Percentiles rank a stretch among this genome's conserved stretches.
phyloP scores from a whole-genome alignment of 2,113 vertebrate genomes.

The Pterophyllum scalare region DNA sequence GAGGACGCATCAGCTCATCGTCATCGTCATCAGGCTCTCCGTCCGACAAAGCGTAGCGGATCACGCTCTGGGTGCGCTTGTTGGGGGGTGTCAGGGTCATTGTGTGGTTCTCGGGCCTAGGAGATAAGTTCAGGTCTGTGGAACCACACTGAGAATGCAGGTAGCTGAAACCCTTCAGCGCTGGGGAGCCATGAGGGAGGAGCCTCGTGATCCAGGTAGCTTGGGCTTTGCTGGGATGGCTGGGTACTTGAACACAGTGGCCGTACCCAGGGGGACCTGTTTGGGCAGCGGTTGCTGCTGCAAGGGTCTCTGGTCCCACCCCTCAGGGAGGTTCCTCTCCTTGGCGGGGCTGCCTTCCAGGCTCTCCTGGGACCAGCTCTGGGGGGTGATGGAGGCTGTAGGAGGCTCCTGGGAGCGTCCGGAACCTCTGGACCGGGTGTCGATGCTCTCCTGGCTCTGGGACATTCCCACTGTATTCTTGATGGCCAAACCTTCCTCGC shows the following conservation, averaged over 20 bases:
- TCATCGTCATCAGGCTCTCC: conserved; percentile 89
- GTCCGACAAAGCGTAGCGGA: conserved; percentile 87
- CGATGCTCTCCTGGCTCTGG: conserved; percentile 91
- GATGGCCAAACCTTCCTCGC: conserved; percentile 79
- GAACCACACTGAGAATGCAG: conserved; percentile 69
- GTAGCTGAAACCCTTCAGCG: conserved; percentile 75
- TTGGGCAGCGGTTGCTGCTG: conserved; percentile 64
- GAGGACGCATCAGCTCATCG: conserved; percentile 32
- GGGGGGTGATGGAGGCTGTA: conserved; percentile 64
- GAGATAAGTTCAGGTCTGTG: conserved; percentile 41
- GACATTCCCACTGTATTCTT: conserved; percentile 82
- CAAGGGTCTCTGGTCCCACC: conserved; percentile 79
- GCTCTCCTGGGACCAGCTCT: conserved; percentile 83
- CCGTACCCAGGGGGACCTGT: conserved; percentile 69
- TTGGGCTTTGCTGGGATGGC: conserved; percentile 71
- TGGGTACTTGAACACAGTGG: conserved; percentile 76
- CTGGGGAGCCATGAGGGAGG: conserved; percentile 67
- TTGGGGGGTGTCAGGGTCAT: conserved; percentile 72
- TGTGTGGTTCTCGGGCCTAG: background rate
- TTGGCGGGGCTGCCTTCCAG: conserved; percentile 69
- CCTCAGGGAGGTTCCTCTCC: conserved; percentile 91
- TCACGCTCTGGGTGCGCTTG: conserved; percentile 86
- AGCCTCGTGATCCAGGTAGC: conserved; percentile 22
- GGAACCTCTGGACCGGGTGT: conserved; percentile 87
- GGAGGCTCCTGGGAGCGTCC: conserved; percentile 89